A percentile compares a stretch with the other conserved stretches of the same genome.
phyloP scores from a whole-genome alignment of 2,888 invertebrate genomes.

The Hemistola chrysoprasaria region DNA sequence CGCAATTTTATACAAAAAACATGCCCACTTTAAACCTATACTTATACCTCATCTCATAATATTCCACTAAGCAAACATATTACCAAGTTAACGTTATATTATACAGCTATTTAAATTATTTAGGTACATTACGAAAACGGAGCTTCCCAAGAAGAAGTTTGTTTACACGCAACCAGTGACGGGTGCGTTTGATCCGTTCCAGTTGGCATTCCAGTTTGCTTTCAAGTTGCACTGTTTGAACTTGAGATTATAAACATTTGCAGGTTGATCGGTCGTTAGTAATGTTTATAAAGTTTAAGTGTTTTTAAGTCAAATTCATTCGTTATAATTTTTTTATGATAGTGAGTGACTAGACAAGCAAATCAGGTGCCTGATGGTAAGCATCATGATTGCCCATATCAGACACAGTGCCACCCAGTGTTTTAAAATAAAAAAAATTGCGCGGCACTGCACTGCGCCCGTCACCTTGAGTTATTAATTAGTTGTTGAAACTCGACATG shows the following conservation, averaged over 20 bases:
- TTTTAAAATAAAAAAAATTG: no score
- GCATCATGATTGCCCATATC: no score
- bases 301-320: no score
- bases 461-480: no score
- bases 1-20: neutral
- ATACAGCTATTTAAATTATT: slow-evolving; percentile 24
- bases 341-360: no score
- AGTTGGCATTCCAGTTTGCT: slow-evolving; percentile 12
- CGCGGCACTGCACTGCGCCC: no score
- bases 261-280: no score
- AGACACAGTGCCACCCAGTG: no score
- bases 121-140: slow-evolving; percentile 18
- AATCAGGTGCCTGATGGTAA: no score
- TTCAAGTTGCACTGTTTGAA: slow-evolving; percentile 13
- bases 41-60: neutral
- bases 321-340: no score
- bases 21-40: neutral
- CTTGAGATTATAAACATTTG: slow-evolving; percentile 3
- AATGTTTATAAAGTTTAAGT: no score
- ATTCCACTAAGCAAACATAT: slow-evolving; percentile 9
- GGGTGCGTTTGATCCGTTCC: slow-evolving; percentile 23
- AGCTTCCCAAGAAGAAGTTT: slow-evolving; percentile 26
- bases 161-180: slow-evolving; percentile 26
- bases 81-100: slow-evolving; percentile 7
- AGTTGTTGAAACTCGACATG: no score